Percentiles rank a stretch among this genome's conserved stretches.
Conservation (phyloP, 2,888 invertebrate species). For the Tetrapedia diversipes region DNA sequence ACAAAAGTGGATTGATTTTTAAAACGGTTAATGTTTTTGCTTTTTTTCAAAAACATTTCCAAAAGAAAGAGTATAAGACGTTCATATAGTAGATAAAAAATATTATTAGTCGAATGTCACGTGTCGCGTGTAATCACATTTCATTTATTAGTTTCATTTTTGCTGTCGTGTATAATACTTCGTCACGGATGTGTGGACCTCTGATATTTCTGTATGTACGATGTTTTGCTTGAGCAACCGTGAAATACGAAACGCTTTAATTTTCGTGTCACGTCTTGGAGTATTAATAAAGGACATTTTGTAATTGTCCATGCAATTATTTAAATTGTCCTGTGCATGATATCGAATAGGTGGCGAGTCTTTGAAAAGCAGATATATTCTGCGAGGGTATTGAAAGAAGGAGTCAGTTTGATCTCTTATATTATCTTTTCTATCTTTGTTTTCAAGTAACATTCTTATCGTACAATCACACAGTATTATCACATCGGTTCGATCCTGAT, state of each 20-base stretch:
- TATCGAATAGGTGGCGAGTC: background rate
- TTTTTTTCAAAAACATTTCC: too few relatives aligned
- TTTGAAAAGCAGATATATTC: background rate
- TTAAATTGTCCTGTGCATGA: slow-evolving; percentile 8
- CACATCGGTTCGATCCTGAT: background rate
- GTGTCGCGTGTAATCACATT: background rate
- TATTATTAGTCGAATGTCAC: background rate
- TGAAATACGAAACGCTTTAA: slow-evolving; percentile 57
- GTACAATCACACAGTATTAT: background rate
- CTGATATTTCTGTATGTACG: slow-evolving; percentile 7
- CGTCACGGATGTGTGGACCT: background rate
- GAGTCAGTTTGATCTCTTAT: background rate
- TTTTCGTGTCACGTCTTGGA: slow-evolving; percentile 43
- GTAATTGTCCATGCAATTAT: slow-evolving; percentile 39
- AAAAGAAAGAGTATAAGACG: background rate
- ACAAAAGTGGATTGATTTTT: background rate
- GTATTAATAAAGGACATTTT: slow-evolving; percentile 35
- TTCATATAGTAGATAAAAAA: background rate
- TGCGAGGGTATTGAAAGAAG: too few relatives aligned
- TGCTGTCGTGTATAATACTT: slow-evolving; percentile 28
- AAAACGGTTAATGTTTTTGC: background rate
- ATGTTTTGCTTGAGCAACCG: slow-evolving; percentile 35
- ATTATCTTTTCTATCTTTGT: background rate
- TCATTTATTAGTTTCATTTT: slow-evolving; percentile 61
- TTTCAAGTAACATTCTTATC: slow-evolving; percentile 12